A percentile compares a stretch with the other conserved stretches of the same genome.
These are phyloP conservation scores for Phoeniculus purpureus DNA, from an alignment of 2,797 vertebrate genomes.

Conservation along the genomic window DNA sequence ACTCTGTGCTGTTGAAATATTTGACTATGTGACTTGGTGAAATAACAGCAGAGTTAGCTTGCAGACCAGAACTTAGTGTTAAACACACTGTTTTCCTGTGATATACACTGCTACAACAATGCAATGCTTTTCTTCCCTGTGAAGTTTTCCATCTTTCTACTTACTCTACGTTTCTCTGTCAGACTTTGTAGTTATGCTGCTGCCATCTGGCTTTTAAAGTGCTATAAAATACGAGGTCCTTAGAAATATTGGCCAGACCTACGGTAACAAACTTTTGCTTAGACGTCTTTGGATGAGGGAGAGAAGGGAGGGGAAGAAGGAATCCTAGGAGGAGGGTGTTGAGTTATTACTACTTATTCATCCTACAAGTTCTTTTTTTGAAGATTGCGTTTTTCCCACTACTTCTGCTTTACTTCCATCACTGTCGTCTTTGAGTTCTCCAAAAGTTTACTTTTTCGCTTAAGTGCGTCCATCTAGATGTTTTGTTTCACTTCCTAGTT, in stretches of 20 bases:
- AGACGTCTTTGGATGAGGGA: neutral
- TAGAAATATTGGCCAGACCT: neutral
- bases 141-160: neutral
- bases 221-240: neutral
- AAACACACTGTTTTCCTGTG: neutral
- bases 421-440: neutral
- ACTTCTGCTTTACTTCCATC: neutral
- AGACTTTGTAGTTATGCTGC: neutral
- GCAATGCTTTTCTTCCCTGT: neutral
- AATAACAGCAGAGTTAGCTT: neutral
- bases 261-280: neutral
- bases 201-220: neutral
- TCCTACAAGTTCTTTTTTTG: neutral
- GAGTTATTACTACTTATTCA: neutral
- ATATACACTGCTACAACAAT: neutral
- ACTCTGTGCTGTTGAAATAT: neutral
- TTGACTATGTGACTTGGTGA: neutral
- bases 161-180: neutral
- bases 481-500: neutral
- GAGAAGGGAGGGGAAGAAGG: neutral
- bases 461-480: neutral
- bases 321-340: neutral
- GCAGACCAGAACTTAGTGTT: accelerated
- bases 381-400: neutral
- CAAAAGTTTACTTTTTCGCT: neutral